These are phyloP conservation scores for Ceratosolen solmsi DNA, from an alignment of 1,140 invertebrate genomes.

Conservation along the genomic window DNA sequence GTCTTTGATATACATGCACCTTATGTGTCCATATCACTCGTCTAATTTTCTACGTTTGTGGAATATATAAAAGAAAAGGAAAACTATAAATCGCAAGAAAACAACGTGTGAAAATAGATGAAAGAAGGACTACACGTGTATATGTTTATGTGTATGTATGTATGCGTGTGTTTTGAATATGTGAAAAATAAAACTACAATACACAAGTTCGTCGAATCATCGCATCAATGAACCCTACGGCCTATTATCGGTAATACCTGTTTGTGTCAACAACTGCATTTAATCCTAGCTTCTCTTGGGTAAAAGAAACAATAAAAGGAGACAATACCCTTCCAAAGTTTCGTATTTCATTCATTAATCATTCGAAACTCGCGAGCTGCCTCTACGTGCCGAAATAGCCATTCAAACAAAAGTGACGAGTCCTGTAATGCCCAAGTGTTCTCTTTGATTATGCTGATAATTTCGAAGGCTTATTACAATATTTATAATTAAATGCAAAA, in stretches of 20 bases:
- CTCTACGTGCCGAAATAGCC: constrained; percentile 5
- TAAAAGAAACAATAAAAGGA: not conserved
- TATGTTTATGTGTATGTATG: constrained; percentile 10
- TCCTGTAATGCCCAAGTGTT: constrained; percentile 48
- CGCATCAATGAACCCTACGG: constrained; percentile 23
- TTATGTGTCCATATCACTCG: constrained; percentile 1
- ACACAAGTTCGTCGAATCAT: constrained; percentile 41
- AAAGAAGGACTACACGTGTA: constrained; percentile 1
- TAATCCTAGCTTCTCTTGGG: not conserved
- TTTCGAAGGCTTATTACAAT: constrained; percentile 36
- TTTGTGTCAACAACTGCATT: constrained; percentile 27
- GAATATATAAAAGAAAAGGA: constrained; percentile 8
- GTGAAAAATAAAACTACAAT: constrained; percentile 34
- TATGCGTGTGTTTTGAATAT: too few relatives aligned
- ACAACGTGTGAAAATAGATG: constrained; percentile 32
- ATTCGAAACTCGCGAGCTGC: constrained; percentile 25
- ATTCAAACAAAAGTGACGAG: constrained; percentile 5
- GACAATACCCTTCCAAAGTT: not conserved
- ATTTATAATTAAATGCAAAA: constrained; percentile 22
- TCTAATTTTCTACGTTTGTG: constrained; percentile 9
- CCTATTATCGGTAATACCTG: not conserved
- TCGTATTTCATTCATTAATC: not conserved
- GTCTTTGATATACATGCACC: constrained; percentile 41
- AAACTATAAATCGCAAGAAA: not conserved
- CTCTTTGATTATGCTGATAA: constrained; percentile 48